These are phyloP conservation scores for Zeuzera pyrina DNA, from an alignment of 2,888 invertebrate species.

Conservation along the genomic window DNA sequence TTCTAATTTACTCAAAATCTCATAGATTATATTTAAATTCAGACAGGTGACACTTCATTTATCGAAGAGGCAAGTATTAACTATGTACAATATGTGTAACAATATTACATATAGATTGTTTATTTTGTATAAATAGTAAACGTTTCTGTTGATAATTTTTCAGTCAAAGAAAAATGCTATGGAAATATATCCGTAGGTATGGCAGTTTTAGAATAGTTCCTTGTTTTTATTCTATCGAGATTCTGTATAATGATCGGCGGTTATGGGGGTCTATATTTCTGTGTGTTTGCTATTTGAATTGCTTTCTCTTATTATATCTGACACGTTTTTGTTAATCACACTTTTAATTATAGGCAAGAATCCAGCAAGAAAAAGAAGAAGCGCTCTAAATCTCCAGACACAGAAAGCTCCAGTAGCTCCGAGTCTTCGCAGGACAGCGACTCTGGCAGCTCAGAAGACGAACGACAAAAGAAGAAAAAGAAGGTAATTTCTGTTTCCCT, in stretches of 20 bases:
- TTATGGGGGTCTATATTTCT: no score
- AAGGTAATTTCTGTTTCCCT: slow-evolving; percentile 48
- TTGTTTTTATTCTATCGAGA: slow-evolving; percentile 1
- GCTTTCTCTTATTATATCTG: no score
- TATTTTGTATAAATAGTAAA: slow-evolving; percentile 9
- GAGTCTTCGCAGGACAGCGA: slow-evolving; percentile 50
- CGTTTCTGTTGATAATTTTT: slow-evolving; percentile 33
- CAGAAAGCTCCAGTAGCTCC: slow-evolving; percentile 62
- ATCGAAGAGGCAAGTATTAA: slow-evolving; percentile 57
- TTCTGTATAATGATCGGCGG: no score
- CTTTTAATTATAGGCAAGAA: slow-evolving; percentile 41
- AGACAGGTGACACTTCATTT: slow-evolving; percentile 60
- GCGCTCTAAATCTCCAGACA: slow-evolving; percentile 69
- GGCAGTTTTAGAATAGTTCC: slow-evolving; percentile 17
- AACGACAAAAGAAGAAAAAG: slow-evolving; percentile 47
- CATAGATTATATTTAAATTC: slow-evolving; percentile 45
- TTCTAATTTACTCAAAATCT: slow-evolving; percentile 20
- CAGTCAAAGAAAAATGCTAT: slow-evolving; percentile 63
- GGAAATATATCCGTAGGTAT: slow-evolving; percentile 61
- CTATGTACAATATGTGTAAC: not conserved
- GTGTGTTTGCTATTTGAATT: no score
- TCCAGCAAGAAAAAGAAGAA: slow-evolving; percentile 71
- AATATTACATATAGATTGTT: slow-evolving; percentile 1
- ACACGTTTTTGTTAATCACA: no score
- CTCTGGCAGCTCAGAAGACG: slow-evolving; percentile 44